phyloP scores from a whole-genome alignment of 2,113 vertebrate species.

The Spilogale gracilis region DNA sequence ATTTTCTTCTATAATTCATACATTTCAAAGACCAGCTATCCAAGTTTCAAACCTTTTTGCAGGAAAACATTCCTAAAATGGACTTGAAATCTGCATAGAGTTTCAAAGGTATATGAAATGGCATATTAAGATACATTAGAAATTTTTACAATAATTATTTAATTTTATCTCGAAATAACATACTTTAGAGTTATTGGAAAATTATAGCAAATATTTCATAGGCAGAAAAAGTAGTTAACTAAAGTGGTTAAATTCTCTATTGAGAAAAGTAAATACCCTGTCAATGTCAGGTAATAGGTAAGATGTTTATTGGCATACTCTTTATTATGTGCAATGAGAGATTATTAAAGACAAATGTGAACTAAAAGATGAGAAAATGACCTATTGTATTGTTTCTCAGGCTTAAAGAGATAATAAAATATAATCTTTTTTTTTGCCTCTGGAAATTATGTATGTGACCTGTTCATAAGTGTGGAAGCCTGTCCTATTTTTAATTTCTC shows the following conservation, averaged over 20 bases:
- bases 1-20: conserved; percentile 86
- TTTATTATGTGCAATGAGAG: not conserved
- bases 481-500: not conserved
- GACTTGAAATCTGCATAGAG: conserved; percentile 4
- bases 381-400: not conserved
- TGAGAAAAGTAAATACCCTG: not conserved
- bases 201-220: not conserved
- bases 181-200: not conserved
- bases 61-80: conserved; percentile 78
- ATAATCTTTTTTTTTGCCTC: not conserved
- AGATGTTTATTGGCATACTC: not conserved
- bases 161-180: conserved; percentile 38
- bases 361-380: not conserved
- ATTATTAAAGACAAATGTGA: conserved; percentile 16
- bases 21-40: conserved; percentile 83
- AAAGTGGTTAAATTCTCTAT: not conserved
- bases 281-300: not conserved
- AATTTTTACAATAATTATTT: conserved; percentile 70
- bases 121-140: conserved; percentile 74
- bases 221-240: not conserved
- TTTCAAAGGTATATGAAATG: conserved; percentile 71
- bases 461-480: not conserved
- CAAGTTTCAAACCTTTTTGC: conserved; percentile 80
- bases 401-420: not conserved
- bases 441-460: not conserved